These are phyloP conservation scores for Lasioglossum baleicum DNA, from an alignment of 1,140 invertebrate genomes.

Conservation along the genomic window DNA sequence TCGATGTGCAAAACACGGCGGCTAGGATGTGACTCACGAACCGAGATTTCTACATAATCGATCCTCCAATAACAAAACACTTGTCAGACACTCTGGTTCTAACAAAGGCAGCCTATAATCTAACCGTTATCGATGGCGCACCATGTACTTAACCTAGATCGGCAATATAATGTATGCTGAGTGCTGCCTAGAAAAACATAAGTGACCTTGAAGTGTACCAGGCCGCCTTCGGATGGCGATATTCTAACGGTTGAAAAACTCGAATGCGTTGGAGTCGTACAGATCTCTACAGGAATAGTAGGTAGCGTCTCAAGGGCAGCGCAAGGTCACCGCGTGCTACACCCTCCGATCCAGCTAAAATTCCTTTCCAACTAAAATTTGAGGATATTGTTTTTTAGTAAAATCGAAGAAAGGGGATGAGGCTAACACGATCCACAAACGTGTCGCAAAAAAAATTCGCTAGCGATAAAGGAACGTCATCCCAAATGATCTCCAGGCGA, in stretches of 20 bases:
- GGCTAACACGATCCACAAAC: too few relatives aligned
- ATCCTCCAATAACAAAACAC: too few relatives aligned
- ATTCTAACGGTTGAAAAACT: not conserved
- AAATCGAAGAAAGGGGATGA: too few relatives aligned
- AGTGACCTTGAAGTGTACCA: not conserved
- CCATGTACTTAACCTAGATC: not conserved
- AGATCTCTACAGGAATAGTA: not conserved
- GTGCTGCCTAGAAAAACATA: constrained; percentile 1
- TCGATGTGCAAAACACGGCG: too few relatives aligned
- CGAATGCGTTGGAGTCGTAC: not conserved
- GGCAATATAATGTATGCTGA: not conserved
- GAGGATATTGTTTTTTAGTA: too few relatives aligned
- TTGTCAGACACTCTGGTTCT: not conserved
- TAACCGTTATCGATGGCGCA: not conserved
- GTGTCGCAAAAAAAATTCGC: too few relatives aligned
- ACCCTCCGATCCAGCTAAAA: too few relatives aligned
- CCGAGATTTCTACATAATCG: too few relatives aligned
- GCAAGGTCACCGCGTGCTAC: not conserved
- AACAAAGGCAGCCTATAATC: not conserved
- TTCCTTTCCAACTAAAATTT: too few relatives aligned
- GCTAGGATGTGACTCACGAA: too few relatives aligned
- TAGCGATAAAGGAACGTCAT: too few relatives aligned
- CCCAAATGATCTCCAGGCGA: not conserved
- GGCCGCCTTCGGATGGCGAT: not conserved
- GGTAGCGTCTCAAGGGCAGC: not conserved